A percentile compares a stretch with the other conserved stretches of the same genome.
Conservation (phyloP, 2,113 vertebrate genomes). For the Psophia crepitans region DNA sequence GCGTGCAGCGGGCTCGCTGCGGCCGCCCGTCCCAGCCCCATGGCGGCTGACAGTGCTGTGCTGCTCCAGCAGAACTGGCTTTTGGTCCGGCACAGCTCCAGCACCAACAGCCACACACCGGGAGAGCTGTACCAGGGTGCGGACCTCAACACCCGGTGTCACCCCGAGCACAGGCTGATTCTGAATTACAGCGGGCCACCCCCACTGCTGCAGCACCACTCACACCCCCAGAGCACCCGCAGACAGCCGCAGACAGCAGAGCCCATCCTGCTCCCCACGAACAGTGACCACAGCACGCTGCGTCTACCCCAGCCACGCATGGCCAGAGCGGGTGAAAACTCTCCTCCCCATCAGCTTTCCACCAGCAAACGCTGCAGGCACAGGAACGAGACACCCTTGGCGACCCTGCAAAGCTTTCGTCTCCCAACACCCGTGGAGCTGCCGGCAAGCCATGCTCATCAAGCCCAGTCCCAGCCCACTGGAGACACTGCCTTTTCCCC, state of each 20-base stretch:
- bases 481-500: neutral
- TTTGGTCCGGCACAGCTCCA: neutral
- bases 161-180: neutral
- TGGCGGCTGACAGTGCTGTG: neutral
- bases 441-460: neutral
- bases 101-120: neutral
- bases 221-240: neutral
- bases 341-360: neutral
- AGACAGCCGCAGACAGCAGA: neutral
- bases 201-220: accelerated
- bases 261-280: neutral
- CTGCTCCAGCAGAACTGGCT: neutral
- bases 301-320: neutral
- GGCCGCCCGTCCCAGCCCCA: neutral
- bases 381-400: neutral
- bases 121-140: neutral
- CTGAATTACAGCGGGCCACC: neutral
- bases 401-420: neutral
- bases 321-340: neutral
- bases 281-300: accelerated
- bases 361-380: neutral
- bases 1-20: neutral
- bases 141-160: neutral
- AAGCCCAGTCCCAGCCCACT: neutral
- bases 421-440: accelerated